Conservation (phyloP, 2,113 vertebrate genomes). For the Corythoichthys intestinalis region DNA sequence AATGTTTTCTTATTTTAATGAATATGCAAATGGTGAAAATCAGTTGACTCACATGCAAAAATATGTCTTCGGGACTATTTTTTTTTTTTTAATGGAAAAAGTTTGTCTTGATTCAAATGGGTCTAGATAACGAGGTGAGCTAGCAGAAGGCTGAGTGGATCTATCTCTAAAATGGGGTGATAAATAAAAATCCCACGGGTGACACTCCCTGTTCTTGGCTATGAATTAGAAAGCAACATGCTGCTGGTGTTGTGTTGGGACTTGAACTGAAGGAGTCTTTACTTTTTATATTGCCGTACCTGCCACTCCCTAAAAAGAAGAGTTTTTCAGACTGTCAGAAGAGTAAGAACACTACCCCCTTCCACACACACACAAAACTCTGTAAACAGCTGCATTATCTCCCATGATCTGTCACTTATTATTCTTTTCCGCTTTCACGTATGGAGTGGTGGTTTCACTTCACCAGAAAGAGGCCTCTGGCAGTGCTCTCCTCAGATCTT, state of each 20-base stretch:
- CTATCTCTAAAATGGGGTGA: conserved; percentile 14
- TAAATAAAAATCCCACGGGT: conserved; percentile 26
- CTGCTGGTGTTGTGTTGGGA: conserved; percentile 74
- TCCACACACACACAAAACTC: conserved; percentile 1
- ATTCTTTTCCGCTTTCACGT: conserved; percentile 19
- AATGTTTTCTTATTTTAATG: too few relatives aligned
- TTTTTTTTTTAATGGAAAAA: too few relatives aligned
- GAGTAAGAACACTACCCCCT: conserved; percentile 18
- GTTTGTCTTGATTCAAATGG: too few relatives aligned
- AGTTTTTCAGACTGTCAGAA: conserved; percentile 61
- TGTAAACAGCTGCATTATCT: conserved; percentile 23
- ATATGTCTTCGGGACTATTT: too few relatives aligned
- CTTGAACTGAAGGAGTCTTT: conserved; percentile 76
- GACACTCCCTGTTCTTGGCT: conserved; percentile 66
- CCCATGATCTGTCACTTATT: conserved; percentile 9
- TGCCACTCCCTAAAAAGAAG: conserved; percentile 75
- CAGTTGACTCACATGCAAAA: too few relatives aligned
- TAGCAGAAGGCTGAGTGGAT: conserved; percentile 13
- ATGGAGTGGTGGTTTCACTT: conserved; percentile 36
- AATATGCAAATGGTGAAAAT: too few relatives aligned
- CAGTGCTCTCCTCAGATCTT: conserved; percentile 43
- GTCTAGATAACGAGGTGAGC: conserved; percentile 17
- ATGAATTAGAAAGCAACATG: conserved; percentile 50
- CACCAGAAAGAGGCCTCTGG: conserved; percentile 33
- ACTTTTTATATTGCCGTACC: conserved; percentile 69